phyloP scores from a whole-genome alignment of 2,113 vertebrate species.

The Pituophis catenifer region DNA sequence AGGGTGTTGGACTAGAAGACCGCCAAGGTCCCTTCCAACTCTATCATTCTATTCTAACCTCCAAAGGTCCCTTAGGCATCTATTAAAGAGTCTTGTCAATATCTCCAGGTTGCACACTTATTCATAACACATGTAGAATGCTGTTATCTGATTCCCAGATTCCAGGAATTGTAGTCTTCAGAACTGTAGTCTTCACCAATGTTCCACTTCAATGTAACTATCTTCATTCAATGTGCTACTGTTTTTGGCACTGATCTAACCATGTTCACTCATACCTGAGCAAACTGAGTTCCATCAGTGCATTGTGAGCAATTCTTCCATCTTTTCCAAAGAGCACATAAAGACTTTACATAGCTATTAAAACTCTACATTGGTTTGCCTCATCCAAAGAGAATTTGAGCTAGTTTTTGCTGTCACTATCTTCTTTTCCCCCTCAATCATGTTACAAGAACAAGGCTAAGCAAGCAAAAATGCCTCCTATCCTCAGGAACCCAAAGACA shows the following conservation, averaged over 20 bases:
- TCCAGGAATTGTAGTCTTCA: neutral
- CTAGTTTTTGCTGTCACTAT: neutral
- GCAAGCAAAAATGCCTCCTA: neutral
- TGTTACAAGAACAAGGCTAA: neutral
- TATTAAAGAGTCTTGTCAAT: neutral
- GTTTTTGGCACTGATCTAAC: neutral
- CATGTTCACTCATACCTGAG: neutral
- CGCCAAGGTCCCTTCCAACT: neutral
- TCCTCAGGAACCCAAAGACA: neutral
- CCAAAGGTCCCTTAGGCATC: neutral
- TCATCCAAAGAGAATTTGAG: neutral
- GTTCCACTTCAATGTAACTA: neutral
- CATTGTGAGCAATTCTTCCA: neutral
- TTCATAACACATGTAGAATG: neutral
- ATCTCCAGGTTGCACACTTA: neutral
- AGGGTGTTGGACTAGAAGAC: neutral
- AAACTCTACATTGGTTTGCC: neutral
- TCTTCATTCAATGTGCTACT: neutral
- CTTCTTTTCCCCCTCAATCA: neutral
- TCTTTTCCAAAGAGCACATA: neutral
- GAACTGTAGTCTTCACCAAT: neutral
- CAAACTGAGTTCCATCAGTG: neutral
- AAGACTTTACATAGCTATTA: neutral
- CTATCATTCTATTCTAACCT: neutral
- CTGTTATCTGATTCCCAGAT: neutral